These are phyloP conservation scores for Phocides pigmalion DNA, from an alignment of 1,140 invertebrate species.

Conservation along the genomic window DNA sequence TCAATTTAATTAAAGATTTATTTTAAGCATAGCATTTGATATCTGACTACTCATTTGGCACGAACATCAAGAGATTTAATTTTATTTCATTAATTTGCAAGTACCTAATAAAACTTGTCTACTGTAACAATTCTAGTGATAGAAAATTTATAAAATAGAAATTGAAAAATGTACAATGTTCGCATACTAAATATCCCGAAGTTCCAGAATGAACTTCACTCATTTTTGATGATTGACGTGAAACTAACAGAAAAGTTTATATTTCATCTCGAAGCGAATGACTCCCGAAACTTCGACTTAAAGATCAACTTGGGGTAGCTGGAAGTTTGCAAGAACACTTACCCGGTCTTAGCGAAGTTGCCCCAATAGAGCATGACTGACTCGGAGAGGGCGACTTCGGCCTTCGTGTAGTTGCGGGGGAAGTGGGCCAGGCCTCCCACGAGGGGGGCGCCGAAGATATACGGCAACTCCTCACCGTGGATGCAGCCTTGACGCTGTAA, in stretches of 20 bases:
- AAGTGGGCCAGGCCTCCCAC: constrained; percentile 90
- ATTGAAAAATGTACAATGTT: too few species aligned
- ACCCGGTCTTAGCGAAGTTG: constrained; percentile 98
- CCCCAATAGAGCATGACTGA: constrained; percentile 96
- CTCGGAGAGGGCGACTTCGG: constrained; percentile 93
- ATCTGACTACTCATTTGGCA: too few species aligned
- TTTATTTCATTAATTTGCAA: too few species aligned
- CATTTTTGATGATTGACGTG: neutral
- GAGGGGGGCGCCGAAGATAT: constrained; percentile 91
- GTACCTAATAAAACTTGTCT: too few species aligned
- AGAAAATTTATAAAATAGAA: too few species aligned
- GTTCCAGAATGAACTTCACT: too few species aligned
- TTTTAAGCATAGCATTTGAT: too few species aligned
- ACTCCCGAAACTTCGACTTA: constrained; percentile 16
- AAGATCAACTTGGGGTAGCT: constrained; percentile 6
- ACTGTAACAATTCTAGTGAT: too few species aligned
- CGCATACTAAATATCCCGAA: too few species aligned
- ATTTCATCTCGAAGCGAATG: neutral
- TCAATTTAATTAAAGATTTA: too few species aligned
- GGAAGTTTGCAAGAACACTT: constrained; percentile 69
- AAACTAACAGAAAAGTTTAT: constrained; percentile 1
- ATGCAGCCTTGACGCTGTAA: constrained; percentile 91
- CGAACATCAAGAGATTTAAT: too few species aligned
- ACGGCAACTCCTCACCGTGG: constrained; percentile 95
- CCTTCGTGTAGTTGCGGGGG: constrained; percentile 93